Evolutionary conservation across 1,140 invertebrate genomes (phyloP), one percentile per base, ranked within the genome.

Genomic region (Stegodyphus dumicola): DNA sequence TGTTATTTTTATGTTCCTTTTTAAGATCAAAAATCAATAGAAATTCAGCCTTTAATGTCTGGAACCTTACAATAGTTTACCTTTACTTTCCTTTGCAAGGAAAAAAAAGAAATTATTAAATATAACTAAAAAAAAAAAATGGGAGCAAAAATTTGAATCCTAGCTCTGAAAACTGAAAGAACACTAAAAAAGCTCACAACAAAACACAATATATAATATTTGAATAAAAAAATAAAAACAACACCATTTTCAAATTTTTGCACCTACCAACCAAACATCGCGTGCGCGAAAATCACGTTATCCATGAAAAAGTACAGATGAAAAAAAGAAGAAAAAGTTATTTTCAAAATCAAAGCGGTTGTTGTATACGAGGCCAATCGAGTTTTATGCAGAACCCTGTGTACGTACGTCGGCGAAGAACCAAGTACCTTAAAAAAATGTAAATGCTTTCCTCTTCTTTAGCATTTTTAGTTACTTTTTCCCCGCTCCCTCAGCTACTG

Each of bases 271-370:
- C 66, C 15, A 17, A 69, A 13, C 73, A 69, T 69, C 13, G 73
- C 81, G 81, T 75, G 80, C 6, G 18, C 53, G 7, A 17, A 76
- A 81, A 85, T 76, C 81, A 77, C 81, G 81, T 85, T 85, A 85
- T 56, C 81, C 69, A 2, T 49, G 7, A 48, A 67, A 18, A 49
- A 65, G n/a, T 6, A 54, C 52, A 52, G 17, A 18, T 17, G 52
- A 65, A 64, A 66, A n/a, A 65, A 75, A 48, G 69, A 49, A 56
- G 66, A 83, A 66, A 83, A 64, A n/a, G 49, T 54, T 52, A 52
- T 84, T 75, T 7, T 15, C n/a, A 70, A 85, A 85, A 85, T 85
- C 81, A 85, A 85, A 85, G 81, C 64, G 49, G 13, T 85, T 69
- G 60, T 18, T 64, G 54, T 77, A 17, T 65, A 64, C 79, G n/a